Conservation (phyloP, 2,888 invertebrate species). For the Pandemis corylana region DNA sequence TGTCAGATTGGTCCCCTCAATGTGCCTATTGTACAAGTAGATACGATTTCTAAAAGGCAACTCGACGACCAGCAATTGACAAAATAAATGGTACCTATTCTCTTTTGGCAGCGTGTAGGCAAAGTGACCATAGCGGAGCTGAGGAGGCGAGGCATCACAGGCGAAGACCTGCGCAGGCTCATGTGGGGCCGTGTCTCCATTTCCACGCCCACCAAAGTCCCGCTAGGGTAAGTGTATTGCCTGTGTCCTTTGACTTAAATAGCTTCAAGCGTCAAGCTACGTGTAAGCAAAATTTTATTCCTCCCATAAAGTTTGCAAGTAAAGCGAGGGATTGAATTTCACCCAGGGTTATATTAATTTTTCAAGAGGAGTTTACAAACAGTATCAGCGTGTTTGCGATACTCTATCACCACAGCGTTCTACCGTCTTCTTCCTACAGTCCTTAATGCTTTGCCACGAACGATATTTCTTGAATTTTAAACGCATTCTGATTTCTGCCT, state of each 20-base stretch:
- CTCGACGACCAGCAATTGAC: neutral
- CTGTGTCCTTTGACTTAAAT: too few species aligned
- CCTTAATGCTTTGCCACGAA: neutral
- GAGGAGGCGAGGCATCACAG: slow-evolving; percentile 92
- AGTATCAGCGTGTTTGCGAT: too few species aligned
- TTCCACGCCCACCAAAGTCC: slow-evolving; percentile 91
- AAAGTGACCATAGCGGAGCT: slow-evolving; percentile 94
- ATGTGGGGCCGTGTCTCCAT: slow-evolving; percentile 97
- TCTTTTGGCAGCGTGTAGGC: slow-evolving; percentile 89
- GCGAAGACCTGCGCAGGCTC: slow-evolving; percentile 92
- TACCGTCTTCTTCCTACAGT: neutral
- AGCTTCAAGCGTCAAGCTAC: too few species aligned
- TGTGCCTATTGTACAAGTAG: too few species aligned
- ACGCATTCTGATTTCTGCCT: too few species aligned
- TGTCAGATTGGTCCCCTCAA: neutral
- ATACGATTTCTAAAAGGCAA: too few species aligned
- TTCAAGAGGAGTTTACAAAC: too few species aligned
- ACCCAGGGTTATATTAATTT: too few species aligned
- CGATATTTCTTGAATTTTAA: neutral
- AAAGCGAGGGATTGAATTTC: too few species aligned
- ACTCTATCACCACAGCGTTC: too few species aligned
- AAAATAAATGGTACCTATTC: neutral
- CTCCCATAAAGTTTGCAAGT: too few species aligned
- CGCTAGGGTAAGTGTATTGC: slow-evolving; percentile 59
- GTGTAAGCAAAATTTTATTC: too few species aligned